Evolutionary conservation across 2,888 invertebrate genomes (phyloP).

Genomic region (Luperina testacea): DNA sequence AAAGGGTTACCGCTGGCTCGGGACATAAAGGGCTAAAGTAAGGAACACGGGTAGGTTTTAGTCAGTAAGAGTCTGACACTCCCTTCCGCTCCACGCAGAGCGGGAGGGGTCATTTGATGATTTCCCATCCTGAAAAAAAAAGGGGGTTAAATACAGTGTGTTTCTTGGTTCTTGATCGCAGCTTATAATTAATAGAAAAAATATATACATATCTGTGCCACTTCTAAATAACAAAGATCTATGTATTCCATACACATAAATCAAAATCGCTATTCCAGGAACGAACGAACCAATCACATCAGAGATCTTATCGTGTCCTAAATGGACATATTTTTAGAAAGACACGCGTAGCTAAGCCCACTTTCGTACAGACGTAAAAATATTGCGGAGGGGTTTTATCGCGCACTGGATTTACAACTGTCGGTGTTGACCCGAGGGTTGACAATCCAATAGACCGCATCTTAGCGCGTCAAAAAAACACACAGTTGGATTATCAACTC

Average conservation of each 20-base stretch:
- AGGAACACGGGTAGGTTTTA: no score
- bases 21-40: no score
- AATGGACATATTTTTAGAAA: conserved; percentile 29
- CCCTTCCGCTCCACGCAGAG: no score
- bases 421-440: background rate
- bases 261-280: conserved; percentile 10
- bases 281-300: conserved; percentile 5
- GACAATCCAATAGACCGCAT: background rate
- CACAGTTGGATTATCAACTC: background rate
- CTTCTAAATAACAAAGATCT: conserved; percentile 18
- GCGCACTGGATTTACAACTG: background rate
- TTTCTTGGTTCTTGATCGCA: background rate
- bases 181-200: conserved; percentile 1
- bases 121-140: no score
- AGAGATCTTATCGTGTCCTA: conserved; percentile 1
- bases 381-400: background rate
- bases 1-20: no score
- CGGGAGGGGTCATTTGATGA: no score
- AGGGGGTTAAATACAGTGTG: background rate
- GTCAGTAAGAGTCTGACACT: no score
- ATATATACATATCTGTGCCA: background rate
- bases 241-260: conserved; percentile 26
- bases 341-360: background rate
- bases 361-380: background rate
- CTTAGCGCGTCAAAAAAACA: background rate